These are phyloP conservation scores for Caretta caretta DNA, from an alignment of 2,113 vertebrate genomes.

Conservation along the genomic window DNA sequence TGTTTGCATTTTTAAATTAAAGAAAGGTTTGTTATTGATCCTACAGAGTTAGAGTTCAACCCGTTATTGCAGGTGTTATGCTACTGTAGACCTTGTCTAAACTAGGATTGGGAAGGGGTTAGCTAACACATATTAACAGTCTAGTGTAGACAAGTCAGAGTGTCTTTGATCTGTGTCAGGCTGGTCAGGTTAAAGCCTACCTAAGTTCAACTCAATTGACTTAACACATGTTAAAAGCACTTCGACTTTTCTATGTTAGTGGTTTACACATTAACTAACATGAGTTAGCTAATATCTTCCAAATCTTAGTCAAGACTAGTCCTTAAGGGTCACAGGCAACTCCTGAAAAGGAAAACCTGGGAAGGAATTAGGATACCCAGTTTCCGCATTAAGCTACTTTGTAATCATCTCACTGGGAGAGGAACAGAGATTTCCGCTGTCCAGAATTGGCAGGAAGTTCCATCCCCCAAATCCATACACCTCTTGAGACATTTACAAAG, in stretches of 20 bases:
- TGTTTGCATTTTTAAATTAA: not conserved
- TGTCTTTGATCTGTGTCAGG: not conserved
- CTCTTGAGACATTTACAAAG: not conserved
- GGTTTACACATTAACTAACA: not conserved
- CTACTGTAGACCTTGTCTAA: not conserved
- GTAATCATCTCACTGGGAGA: not conserved
- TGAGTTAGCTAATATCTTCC: not conserved
- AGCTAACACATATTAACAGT: not conserved
- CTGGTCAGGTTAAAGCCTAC: not conserved
- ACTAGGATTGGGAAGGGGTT: not conserved
- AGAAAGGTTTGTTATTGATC: not conserved
- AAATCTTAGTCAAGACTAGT: no score
- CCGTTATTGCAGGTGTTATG: rapidly evolving
- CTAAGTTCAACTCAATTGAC: not conserved
- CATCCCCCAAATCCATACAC: not conserved
- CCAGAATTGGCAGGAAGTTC: not conserved
- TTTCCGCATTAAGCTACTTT: rapidly evolving
- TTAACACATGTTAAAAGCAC: not conserved
- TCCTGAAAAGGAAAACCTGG: not conserved
- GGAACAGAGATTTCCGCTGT: not conserved
- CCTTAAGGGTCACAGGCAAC: not conserved
- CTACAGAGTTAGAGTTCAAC: not conserved
- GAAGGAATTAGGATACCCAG: not conserved
- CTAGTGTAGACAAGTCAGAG: not conserved
- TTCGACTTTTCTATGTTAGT: not conserved